Conservation (phyloP, 2,113 vertebrate genomes). For the Tenrec ecaudatus region DNA sequence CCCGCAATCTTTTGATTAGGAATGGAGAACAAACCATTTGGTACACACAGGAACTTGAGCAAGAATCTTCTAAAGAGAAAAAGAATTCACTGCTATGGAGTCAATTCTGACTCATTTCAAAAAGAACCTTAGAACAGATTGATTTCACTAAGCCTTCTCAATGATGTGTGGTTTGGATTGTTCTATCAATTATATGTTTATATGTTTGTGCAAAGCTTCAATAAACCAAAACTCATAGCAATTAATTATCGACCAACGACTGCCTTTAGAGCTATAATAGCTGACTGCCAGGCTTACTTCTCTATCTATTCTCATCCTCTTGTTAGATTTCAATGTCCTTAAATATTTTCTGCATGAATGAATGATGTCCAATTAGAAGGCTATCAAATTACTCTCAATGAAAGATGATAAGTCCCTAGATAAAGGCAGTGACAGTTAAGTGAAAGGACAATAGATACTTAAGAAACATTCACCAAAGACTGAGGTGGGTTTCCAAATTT, state of each 20-base stretch:
- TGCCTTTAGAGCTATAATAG: not conserved
- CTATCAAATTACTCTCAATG: not conserved
- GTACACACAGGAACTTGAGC: not conserved
- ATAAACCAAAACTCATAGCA: not conserved
- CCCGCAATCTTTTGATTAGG: not conserved
- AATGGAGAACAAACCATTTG: not conserved
- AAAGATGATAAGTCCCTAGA: not conserved
- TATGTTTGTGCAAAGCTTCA: not conserved
- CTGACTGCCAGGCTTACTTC: not conserved
- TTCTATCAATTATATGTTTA: not conserved
- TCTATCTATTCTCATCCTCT: not conserved
- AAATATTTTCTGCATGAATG: constrained; percentile 5
- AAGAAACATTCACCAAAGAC: not conserved
- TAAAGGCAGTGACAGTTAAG: not conserved
- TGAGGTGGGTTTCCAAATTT: not conserved
- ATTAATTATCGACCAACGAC: not conserved
- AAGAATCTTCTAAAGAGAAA: not conserved
- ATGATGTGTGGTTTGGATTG: not conserved
- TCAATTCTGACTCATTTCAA: no score
- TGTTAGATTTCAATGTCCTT: not conserved
- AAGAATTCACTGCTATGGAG: no score
- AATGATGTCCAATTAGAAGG: not conserved
- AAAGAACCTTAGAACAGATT: not conserved
- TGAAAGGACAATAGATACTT: not conserved
- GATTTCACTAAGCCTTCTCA: not conserved